These are phyloP conservation scores for Drosophila stalkeri DNA, from an alignment of 2,888 invertebrate genomes.

Conservation along the genomic window DNA sequence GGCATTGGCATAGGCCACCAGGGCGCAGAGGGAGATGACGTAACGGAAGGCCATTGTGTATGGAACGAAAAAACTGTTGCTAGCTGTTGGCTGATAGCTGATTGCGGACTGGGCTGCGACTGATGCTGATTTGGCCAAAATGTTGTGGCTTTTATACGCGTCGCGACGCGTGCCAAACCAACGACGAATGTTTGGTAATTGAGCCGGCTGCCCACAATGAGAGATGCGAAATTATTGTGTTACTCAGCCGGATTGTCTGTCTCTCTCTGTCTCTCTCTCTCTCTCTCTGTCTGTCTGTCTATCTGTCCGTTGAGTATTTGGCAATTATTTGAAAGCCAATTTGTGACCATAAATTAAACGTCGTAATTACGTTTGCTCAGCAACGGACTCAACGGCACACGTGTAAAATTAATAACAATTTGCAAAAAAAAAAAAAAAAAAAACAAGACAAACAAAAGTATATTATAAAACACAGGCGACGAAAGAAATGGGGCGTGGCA, in stretches of 20 bases:
- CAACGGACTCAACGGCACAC: slow-evolving; percentile 49
- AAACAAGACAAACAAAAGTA: slow-evolving; percentile 26
- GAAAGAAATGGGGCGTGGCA: slow-evolving; percentile 16
- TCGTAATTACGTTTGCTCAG: slow-evolving; percentile 66
- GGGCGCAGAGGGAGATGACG: slow-evolving; percentile 87
- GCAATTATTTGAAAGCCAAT: slow-evolving; percentile 70
- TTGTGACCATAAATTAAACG: slow-evolving; percentile 63
- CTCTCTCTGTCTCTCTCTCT: slow-evolving; percentile 12
- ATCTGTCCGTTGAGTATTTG: slow-evolving; percentile 25
- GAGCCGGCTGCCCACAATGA: slow-evolving; percentile 61
- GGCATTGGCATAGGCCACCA: slow-evolving; percentile 88
- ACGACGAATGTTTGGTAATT: slow-evolving; percentile 34
- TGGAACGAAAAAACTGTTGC: slow-evolving; percentile 24
- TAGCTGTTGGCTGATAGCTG: slow-evolving; percentile 11
- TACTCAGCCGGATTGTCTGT: slow-evolving; percentile 18
- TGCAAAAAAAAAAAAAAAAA: slow-evolving; percentile 55
- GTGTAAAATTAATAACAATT: slow-evolving; percentile 85
- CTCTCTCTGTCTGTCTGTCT: slow-evolving; percentile 6
- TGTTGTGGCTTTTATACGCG: slow-evolving; percentile 68
- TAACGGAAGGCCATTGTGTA: slow-evolving; percentile 85
- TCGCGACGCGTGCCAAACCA: slow-evolving; percentile 64
- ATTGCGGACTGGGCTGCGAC: slow-evolving; percentile 59
- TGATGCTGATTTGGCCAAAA: slow-evolving; percentile 69
- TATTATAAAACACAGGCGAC: slow-evolving; percentile 14
- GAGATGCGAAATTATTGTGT: slow-evolving; percentile 51